These are phyloP conservation scores for Chorisops tibialis DNA, from an alignment of 2,888 invertebrate genomes.

Conservation along the genomic window DNA sequence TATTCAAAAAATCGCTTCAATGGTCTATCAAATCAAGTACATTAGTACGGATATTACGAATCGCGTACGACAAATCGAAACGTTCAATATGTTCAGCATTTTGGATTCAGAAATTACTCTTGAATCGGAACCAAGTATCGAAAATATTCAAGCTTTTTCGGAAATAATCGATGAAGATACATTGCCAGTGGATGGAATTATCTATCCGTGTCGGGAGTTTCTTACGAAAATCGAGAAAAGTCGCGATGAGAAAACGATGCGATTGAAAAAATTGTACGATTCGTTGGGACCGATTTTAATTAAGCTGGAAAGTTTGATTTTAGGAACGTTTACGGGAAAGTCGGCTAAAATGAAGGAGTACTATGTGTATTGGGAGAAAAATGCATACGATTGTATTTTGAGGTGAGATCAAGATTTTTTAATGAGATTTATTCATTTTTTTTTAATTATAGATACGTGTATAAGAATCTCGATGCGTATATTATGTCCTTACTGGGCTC, in stretches of 20 bases:
- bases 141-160: background rate
- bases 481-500: conserved; percentile 58
- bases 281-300: conserved; percentile 77
- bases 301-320: conserved; percentile 80
- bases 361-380: conserved; percentile 79
- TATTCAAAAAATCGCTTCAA: conserved; percentile 60
- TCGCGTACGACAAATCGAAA: conserved; percentile 57
- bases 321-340: conserved; percentile 73
- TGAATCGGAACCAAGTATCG: background rate
- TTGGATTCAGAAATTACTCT: conserved; percentile 32
- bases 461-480: conserved; percentile 69
- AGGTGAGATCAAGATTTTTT: conserved; percentile 48
- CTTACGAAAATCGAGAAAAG: conserved; percentile 68
- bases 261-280: conserved; percentile 70
- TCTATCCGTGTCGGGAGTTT: conserved; percentile 53
- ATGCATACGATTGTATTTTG: conserved; percentile 66
- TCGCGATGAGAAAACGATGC: conserved; percentile 65
- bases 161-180: background rate
- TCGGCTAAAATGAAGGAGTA: conserved; percentile 71
- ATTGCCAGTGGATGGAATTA: background rate
- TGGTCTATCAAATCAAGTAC: conserved; percentile 67
- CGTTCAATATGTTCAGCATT: conserved; percentile 55
- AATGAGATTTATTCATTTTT: background rate
- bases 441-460: conserved; percentile 56
- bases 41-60: conserved; percentile 62